A percentile compares a stretch with the other conserved stretches of the same genome.
These are phyloP conservation scores for Rissa tridactyla DNA, from an alignment of 2,113 vertebrate genomes.

Conservation along the genomic window DNA sequence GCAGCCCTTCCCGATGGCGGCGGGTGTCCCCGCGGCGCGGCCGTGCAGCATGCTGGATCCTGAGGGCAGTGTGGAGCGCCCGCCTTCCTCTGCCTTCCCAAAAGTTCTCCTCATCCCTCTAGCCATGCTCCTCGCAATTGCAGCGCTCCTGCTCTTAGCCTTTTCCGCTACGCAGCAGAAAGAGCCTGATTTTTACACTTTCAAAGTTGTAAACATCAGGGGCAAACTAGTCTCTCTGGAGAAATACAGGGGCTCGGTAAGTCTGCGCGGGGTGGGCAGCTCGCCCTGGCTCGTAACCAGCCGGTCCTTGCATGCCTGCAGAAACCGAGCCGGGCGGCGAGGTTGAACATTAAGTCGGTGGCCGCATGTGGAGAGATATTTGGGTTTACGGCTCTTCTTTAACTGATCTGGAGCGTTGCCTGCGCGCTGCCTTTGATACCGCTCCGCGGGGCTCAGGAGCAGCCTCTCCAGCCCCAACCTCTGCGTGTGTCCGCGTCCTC, in stretches of 20 bases:
- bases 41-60: constrained; percentile 65
- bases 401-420: not conserved
- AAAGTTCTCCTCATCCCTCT: not conserved
- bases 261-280: constrained; percentile 42
- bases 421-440: not conserved
- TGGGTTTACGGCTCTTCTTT: not conserved
- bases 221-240: constrained; percentile 94
- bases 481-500: not conserved
- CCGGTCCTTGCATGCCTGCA: constrained; percentile 10
- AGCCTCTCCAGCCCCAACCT: not conserved
- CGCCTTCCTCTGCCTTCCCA: constrained; percentile 6
- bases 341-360: not conserved
- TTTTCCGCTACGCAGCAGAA: constrained; percentile 73
- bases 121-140: constrained; percentile 68
- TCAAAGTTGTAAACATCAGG: constrained; percentile 93
- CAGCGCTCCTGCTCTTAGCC: constrained; percentile 68
- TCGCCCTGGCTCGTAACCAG: not conserved
- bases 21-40: not conserved
- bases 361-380: not conserved
- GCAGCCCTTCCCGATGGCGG: not conserved
- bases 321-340: not conserved
- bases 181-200: constrained; percentile 88
- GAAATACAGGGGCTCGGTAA: constrained; percentile 97
- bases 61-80: constrained; percentile 66
- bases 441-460: not conserved